phyloP scores from a whole-genome alignment of 2,888 invertebrate species.

The Leptinotarsa rubiginosa region DNA sequence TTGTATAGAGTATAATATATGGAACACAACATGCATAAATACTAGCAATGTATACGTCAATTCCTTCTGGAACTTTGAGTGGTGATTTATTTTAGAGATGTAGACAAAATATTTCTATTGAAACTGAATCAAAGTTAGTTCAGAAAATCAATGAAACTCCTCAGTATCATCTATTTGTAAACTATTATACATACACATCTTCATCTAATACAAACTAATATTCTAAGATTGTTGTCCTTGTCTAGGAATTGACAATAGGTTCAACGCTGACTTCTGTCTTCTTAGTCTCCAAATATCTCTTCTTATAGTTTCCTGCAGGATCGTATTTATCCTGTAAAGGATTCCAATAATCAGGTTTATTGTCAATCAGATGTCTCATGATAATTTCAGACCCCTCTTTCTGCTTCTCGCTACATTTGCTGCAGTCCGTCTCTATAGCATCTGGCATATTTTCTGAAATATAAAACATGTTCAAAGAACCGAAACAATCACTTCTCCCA shows the following conservation, averaged over 20 bases:
- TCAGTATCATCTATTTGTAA: background rate
- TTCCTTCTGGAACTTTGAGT: no score
- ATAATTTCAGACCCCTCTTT: conserved; percentile 74
- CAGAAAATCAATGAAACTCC: background rate
- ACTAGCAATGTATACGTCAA: no score
- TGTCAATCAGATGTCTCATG: conserved; percentile 72
- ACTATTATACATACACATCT: conserved; percentile 3
- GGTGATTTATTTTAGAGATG: no score
- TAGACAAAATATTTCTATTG: conserved; percentile 3
- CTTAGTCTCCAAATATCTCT: conserved; percentile 70
- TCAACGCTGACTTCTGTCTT: conserved; percentile 50
- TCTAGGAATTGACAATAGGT: conserved; percentile 41
- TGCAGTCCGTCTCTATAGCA: conserved; percentile 76
- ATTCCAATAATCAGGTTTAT: conserved; percentile 65
- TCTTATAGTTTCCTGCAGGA: conserved; percentile 73
- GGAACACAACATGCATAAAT: conserved; percentile 2
- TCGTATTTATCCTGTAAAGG: conserved; percentile 66
- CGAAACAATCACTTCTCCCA: no score
- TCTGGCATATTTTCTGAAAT: conserved; percentile 77
- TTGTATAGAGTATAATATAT: no score
- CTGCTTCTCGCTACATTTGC: conserved; percentile 76
- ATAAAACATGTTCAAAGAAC: conserved; percentile 26
- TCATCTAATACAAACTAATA: background rate
- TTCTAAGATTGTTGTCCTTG: background rate
- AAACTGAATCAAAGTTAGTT: conserved; percentile 14